Evolutionary conservation across 2,113 vertebrate genomes (phyloP), one percentile per base, ranked within the genome.

Genomic region (Balaeniceps rex): DNA sequence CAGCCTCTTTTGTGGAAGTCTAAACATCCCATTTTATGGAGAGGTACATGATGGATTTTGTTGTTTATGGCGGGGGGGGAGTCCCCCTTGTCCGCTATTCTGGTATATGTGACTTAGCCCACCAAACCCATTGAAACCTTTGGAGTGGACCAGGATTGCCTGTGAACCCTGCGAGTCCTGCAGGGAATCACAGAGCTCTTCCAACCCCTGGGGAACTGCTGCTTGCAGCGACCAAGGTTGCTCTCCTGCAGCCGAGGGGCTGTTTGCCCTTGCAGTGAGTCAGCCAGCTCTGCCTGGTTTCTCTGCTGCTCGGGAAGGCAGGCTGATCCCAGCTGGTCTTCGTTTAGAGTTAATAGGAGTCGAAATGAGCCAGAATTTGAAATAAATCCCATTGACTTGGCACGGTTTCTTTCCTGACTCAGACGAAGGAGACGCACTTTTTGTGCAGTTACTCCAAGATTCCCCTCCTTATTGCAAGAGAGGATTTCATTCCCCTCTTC

Each of bases 241-340:
- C 29, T 72, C 26, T 51, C 28, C 42, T 29, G 31, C 70, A 58
- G 75, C 44, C 6, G 4, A 76, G 71, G 63, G 64, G 69, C 88
- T 0, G 0, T 15, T 36, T 1, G 12, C 64, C 77, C 83, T 81
- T 14, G 72, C 61, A 10, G 36, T 1, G 29, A 60, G 22, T 31
- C 29, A 2, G 36, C 60, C 77, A 52, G 82, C 64, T 26, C 87
- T 76, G 90, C 90, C 55, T 52, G 36, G 26, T 44, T 61, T 46
- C 78, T 54, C n/a, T 63, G 77, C 81, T 46, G 57, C 83, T 79
- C 1, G 29, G 91, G 65, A 33, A 91, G 85, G 87, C 91, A 81
- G 93, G 76, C 90, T 81, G 69, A 75, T 78, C 93, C 91, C 97
- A 97, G 97, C 95, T 97, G 96, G 92, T 96, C 96, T 95, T 97